These are phyloP conservation scores for Hydropsyche tenuis DNA, from an alignment of 1,140 invertebrate genomes.

Conservation along the genomic window DNA sequence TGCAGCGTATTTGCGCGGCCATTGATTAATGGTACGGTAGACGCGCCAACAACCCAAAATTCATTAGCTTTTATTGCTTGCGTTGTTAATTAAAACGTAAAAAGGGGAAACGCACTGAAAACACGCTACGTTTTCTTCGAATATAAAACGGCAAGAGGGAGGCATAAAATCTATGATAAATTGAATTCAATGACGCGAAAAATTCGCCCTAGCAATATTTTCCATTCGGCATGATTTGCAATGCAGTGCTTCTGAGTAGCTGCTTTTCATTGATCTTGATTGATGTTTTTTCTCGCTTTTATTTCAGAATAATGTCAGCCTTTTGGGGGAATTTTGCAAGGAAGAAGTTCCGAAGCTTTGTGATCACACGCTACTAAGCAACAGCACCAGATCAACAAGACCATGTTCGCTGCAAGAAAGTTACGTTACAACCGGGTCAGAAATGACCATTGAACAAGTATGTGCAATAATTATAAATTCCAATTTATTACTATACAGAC, in stretches of 20 bases:
- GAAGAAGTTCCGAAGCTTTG: conserved; percentile 76
- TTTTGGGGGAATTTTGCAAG: conserved; percentile 78
- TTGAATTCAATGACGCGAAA: conserved; percentile 38
- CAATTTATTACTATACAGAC: too few species aligned
- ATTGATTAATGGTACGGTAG: conserved; percentile 34
- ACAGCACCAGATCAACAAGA: conserved; percentile 74
- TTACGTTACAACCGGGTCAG: conserved; percentile 75
- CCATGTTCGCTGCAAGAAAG: conserved; percentile 78
- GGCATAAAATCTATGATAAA: conserved; percentile 24
- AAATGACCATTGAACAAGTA: conserved; percentile 73
- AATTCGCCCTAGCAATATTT: conserved; percentile 11
- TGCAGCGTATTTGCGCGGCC: conserved; percentile 10
- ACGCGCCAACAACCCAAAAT: conserved; percentile 23
- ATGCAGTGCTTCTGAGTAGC: conserved; percentile 5
- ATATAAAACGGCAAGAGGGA: neutral
- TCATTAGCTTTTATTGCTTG: conserved; percentile 39
- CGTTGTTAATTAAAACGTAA: conserved; percentile 38
- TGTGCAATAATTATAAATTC: conserved; percentile 25
- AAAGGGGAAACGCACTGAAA: neutral
- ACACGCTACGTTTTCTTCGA: neutral
- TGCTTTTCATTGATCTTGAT: conserved; percentile 13
- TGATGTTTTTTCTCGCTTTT: conserved; percentile 24
- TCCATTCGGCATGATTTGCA: neutral
- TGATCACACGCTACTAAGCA: conserved; percentile 76
- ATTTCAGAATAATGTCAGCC: conserved; percentile 60